These are phyloP conservation scores for Fabriciana adippe DNA, from an alignment of 2,888 invertebrate species.

Conservation along the genomic window DNA sequence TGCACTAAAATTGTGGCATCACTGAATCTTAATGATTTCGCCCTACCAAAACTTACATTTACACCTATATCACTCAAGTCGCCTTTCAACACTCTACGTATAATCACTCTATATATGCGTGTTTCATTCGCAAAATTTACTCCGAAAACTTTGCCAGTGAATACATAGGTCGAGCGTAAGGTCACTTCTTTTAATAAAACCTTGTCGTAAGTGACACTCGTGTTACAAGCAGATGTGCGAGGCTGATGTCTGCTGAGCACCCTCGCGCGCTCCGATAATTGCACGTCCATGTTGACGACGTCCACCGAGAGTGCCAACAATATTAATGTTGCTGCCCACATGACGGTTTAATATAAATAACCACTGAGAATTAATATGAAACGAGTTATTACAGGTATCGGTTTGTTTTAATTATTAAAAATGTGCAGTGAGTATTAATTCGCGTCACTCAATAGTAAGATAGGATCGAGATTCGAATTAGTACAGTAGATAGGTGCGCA, in stretches of 20 bases:
- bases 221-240: conserved; percentile 50
- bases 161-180: conserved; percentile 66
- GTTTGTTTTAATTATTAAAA: conserved; percentile 16
- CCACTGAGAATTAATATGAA: conserved; percentile 24
- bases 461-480: conserved; percentile 35
- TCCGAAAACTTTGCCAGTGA: conserved; percentile 68
- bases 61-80: conserved; percentile 68
- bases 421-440: conserved; percentile 27
- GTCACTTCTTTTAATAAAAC: conserved; percentile 64
- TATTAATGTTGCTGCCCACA: conserved; percentile 52
- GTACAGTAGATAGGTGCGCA: conserved; percentile 59
- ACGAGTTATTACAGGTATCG: conserved; percentile 27
- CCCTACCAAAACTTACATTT: conserved; percentile 57
- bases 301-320: conserved; percentile 52
- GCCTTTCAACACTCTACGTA: conserved; percentile 70
- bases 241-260: conserved; percentile 42
- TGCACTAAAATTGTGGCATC: conserved; percentile 66
- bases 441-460: conserved; percentile 35
- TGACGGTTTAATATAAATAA: conserved; percentile 44
- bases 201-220: conserved; percentile 56
- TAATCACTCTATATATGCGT: conserved; percentile 66
- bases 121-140: conserved; percentile 54
- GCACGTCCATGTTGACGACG: conserved; percentile 48
- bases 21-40: conserved; percentile 61
- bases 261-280: conserved; percentile 42